A percentile compares a stretch with the other conserved stretches of the same genome.
These are phyloP conservation scores for Bos taurus DNA, from an alignment of 2,113 vertebrate genomes.

Conservation along the genomic window DNA sequence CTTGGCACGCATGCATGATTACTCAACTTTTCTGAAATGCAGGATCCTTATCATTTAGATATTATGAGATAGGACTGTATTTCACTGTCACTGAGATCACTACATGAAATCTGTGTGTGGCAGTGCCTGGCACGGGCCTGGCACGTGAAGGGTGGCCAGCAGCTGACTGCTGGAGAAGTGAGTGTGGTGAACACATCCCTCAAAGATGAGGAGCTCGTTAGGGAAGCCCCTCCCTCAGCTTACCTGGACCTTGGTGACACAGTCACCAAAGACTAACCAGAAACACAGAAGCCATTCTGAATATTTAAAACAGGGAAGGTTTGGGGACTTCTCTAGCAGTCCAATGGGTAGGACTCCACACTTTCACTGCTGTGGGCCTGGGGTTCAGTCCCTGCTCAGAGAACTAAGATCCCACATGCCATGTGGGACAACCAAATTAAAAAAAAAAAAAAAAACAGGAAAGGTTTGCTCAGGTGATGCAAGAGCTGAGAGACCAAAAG, in stretches of 20 bases:
- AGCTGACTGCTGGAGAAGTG: neutral
- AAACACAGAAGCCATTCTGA: neutral
- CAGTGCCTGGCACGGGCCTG: neutral
- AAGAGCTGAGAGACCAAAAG: neutral
- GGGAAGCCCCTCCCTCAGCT: neutral
- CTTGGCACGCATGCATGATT: neutral
- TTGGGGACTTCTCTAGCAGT: neutral
- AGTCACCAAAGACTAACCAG: neutral
- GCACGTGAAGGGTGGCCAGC: neutral
- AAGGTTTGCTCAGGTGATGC: neutral
- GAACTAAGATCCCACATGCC: neutral
- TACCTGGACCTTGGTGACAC: neutral
- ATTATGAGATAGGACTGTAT: neutral
- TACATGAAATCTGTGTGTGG: neutral
- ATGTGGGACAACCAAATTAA: neutral
- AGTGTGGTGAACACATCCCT: neutral
- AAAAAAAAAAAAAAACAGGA: neutral
- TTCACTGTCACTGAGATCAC: neutral
- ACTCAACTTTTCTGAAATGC: neutral
- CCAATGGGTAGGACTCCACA: neutral
- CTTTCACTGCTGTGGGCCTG: neutral
- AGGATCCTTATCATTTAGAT: neutral
- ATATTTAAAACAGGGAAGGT: neutral
- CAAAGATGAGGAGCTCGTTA: neutral
- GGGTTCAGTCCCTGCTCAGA: neutral